Conservation (phyloP, 1,140 invertebrate species). For the Drosophila teissieri region DNA sequence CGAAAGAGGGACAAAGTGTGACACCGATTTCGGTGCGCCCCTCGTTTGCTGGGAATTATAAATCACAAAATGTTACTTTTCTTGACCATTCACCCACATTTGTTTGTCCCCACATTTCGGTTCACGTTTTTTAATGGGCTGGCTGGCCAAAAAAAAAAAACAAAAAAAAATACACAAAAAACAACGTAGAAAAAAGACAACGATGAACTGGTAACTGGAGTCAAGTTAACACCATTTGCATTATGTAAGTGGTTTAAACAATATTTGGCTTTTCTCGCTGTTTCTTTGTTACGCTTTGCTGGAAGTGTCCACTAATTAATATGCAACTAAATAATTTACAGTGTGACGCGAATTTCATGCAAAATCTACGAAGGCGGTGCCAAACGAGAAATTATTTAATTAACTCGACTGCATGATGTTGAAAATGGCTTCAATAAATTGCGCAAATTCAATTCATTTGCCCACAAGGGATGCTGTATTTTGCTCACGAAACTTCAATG, state of each 20-base stretch:
- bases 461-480: not conserved
- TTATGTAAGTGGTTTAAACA: slow-evolving; percentile 65
- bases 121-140: slow-evolving; percentile 61
- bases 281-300: slow-evolving; percentile 36
- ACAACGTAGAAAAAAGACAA: not conserved
- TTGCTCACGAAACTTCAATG: not conserved
- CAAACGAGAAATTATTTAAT: slow-evolving; percentile 55
- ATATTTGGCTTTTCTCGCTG: slow-evolving; percentile 22
- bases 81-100: slow-evolving; percentile 62
- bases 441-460: slow-evolving; percentile 41
- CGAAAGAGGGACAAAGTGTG: slow-evolving; percentile 41
- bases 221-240: slow-evolving; percentile 56
- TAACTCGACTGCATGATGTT: slow-evolving; percentile 44
- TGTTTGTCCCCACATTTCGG: slow-evolving; percentile 20
- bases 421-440: slow-evolving; percentile 60
- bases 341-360: slow-evolving; percentile 68
- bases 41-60: slow-evolving; percentile 17
- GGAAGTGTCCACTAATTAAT: slow-evolving; percentile 67
- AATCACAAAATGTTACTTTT: slow-evolving; percentile 41
- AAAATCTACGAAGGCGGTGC: slow-evolving; percentile 21
- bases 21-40: slow-evolving; percentile 29
- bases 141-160: slow-evolving; percentile 23
- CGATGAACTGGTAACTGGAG: slow-evolving; percentile 45
- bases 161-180: too few species aligned
- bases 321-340: slow-evolving; percentile 73